Percentiles rank a stretch among this genome's conserved stretches.
phyloP scores from a whole-genome alignment of 2,797 vertebrate species.

The Miopithecus talapoin region DNA sequence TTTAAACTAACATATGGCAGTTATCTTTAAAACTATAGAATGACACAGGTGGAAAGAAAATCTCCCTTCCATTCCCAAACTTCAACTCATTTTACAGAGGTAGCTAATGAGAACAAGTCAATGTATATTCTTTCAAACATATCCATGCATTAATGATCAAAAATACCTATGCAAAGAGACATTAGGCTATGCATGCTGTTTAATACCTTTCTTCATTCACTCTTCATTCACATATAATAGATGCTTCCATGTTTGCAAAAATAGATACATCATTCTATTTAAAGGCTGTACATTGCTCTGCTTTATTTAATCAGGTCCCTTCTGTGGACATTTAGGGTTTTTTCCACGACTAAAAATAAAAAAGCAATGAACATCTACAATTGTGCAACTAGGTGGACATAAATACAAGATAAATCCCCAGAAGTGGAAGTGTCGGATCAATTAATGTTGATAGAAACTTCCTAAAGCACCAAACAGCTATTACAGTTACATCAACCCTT shows the following conservation, averaged over 20 bases:
- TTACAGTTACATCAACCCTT: rapidly evolving
- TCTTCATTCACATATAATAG: not conserved
- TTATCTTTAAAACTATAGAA: not conserved
- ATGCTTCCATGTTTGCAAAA: not conserved
- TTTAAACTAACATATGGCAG: not conserved
- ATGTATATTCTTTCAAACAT: not conserved
- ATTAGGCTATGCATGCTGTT: not conserved
- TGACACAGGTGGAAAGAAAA: not conserved
- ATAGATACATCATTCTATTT: not conserved
- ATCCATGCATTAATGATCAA: not conserved
- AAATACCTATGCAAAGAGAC: rapidly evolving
- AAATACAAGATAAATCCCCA: not conserved
- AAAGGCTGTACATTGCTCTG: not conserved
- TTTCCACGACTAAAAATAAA: not conserved
- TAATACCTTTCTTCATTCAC: not conserved
- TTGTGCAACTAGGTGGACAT: not conserved
- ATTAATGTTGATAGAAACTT: rapidly evolving
- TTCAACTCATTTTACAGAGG: not conserved
- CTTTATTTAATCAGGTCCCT: not conserved
- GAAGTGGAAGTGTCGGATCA: not conserved
- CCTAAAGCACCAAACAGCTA: not conserved
- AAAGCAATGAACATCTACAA: not conserved
- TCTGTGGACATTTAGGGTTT: not conserved
- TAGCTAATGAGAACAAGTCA: not conserved
- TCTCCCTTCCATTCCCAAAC: not conserved